Evolutionary conservation across 2,113 vertebrate genomes (phyloP).

Genomic region (Notothenia rossii): DNA sequence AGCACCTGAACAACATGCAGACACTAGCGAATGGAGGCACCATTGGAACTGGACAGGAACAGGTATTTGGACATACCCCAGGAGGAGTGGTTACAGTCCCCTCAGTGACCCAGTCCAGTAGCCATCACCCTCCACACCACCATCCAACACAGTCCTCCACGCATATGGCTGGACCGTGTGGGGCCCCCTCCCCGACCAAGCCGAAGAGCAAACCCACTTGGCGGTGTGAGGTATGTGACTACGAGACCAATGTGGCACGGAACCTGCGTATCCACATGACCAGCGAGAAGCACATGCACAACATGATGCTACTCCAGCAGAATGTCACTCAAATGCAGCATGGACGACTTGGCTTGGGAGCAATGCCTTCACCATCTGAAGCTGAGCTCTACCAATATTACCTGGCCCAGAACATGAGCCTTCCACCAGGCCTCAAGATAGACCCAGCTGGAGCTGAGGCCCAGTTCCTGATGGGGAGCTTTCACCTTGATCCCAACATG

Average conservation of each 20-base stretch:
- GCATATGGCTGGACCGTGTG: constrained; percentile 90
- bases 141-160: constrained; percentile 86
- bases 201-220: constrained; percentile 98
- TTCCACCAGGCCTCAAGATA: constrained; percentile 92
- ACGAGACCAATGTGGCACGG: constrained; percentile 97
- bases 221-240: constrained; percentile 99
- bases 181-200: constrained; percentile 96
- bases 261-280: constrained; percentile 99
- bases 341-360: constrained; percentile 90
- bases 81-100: constrained; percentile 88
- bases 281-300: constrained; percentile 99
- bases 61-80: constrained; percentile 92
- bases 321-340: constrained; percentile 97
- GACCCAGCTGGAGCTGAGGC: constrained; percentile 90
- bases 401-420: constrained; percentile 96
- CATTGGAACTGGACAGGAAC: constrained; percentile 86
- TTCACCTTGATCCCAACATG: constrained; percentile 94
- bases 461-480: constrained; percentile 94
- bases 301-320: constrained; percentile 98
- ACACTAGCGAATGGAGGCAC: constrained; percentile 95
- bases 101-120: constrained; percentile 84
- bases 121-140: constrained; percentile 85
- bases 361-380: constrained; percentile 94
- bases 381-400: constrained; percentile 99
- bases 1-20: constrained; percentile 99